A percentile compares a stretch with the other conserved stretches of the same genome.
Conservation (phyloP, 2,888 invertebrate species). For the Acronicta psi region DNA sequence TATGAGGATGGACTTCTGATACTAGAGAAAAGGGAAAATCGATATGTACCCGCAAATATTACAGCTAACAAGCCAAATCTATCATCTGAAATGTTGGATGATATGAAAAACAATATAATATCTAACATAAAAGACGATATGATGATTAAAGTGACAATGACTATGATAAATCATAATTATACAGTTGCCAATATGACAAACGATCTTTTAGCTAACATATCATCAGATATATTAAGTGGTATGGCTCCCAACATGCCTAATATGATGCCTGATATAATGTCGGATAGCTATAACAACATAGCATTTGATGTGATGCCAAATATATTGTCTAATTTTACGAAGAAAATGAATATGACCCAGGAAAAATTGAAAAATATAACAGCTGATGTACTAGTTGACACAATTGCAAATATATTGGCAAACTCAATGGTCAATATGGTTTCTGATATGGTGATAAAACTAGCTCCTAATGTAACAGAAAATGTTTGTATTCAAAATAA, state of each 20-base stretch:
- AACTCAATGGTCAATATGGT: conserved; percentile 38
- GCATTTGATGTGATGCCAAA: conserved; percentile 23
- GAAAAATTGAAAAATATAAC: conserved; percentile 31
- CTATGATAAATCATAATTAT: conserved; percentile 39
- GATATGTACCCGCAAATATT: conserved; percentile 64
- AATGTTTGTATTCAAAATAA: conserved; percentile 68
- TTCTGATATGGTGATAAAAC: conserved; percentile 22
- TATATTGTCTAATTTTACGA: conserved; percentile 33
- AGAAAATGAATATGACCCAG: conserved; percentile 11
- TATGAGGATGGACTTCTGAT: conserved; percentile 70
- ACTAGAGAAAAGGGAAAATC: conserved; percentile 65
- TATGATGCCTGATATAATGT: conserved; percentile 36
- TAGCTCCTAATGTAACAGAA: conserved; percentile 30
- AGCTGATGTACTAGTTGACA: conserved; percentile 30
- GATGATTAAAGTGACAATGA: conserved; percentile 42
- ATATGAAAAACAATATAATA: conserved; percentile 45
- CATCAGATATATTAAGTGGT: conserved; percentile 24
- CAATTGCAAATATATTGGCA: conserved; percentile 38
- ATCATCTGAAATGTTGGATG: conserved; percentile 22
- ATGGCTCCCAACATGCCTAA: conserved; percentile 35
- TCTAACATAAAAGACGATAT: conserved; percentile 44
- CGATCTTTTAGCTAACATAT: conserved; percentile 33
- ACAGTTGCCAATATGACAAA: conserved; percentile 34
- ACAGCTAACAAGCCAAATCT: conserved; percentile 37
- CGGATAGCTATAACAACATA: conserved; percentile 30